phyloP scores from a whole-genome alignment of 2,113 vertebrate species.

The Acinonyx jubatus region DNA sequence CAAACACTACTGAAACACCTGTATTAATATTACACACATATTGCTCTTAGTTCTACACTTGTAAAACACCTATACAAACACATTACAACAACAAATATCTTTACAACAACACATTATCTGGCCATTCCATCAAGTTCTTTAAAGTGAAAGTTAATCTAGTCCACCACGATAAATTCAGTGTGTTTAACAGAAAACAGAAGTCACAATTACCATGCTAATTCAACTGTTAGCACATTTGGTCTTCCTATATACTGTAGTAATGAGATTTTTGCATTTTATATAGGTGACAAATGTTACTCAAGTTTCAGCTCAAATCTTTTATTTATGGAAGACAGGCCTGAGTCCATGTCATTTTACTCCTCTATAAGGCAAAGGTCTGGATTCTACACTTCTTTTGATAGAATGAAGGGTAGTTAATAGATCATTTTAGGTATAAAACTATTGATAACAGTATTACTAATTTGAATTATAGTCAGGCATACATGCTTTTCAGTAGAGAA shows the following conservation, averaged over 20 bases:
- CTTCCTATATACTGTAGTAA: not conserved
- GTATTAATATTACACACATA: not conserved
- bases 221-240: not conserved
- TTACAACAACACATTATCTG: not conserved
- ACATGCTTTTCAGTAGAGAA: constrained; percentile 11
- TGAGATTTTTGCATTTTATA: constrained; percentile 21
- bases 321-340: constrained; percentile 46
- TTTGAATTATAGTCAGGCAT: constrained; percentile 8
- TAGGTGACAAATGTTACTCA: not conserved
- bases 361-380: not conserved
- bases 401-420: constrained; percentile 4
- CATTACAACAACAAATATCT: not conserved
- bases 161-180: not conserved
- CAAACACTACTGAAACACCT: constrained; percentile 9
- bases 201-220: constrained; percentile 19
- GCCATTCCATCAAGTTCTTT: not conserved
- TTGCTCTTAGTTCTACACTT: not conserved
- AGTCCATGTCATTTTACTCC: constrained; percentile 10
- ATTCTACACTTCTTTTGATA: not conserved
- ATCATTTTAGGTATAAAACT: constrained; percentile 28
- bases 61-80: constrained; percentile 22
- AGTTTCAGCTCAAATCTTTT: constrained; percentile 26
- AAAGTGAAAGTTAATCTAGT: constrained; percentile 2
- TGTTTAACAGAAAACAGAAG: not conserved
- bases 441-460: not conserved